A percentile compares a stretch with the other conserved stretches of the same genome.
Evolutionary conservation across 2,113 vertebrate genomes (phyloP).

Genomic region (Grammomys surdaster): DNA sequence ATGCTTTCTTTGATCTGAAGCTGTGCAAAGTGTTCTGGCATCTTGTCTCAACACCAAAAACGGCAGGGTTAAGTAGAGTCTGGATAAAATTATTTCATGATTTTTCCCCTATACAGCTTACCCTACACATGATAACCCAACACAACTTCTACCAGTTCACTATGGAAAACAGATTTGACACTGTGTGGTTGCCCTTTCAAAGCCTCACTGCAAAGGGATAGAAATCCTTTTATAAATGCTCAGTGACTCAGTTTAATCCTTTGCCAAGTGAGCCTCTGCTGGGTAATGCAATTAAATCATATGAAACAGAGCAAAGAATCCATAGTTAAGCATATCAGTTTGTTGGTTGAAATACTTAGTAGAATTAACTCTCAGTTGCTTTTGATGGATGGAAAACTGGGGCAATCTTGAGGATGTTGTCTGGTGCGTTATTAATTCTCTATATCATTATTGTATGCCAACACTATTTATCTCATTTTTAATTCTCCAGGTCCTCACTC

Average conservation of each 20-base stretch:
- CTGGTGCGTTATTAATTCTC: conserved; percentile 41
- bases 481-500: background rate
- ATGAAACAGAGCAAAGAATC: conserved; percentile 61
- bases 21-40: background rate
- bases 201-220: conserved; percentile 21
- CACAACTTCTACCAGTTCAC: background rate
- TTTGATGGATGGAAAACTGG: background rate
- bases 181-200: conserved; percentile 52
- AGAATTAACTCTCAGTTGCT: conserved; percentile 44
- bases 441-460: conserved; percentile 27
- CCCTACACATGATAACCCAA: background rate
- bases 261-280: conserved; percentile 33
- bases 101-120: background rate
- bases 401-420: background rate
- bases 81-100: background rate
- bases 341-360: conserved; percentile 42
- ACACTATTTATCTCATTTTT: conserved; percentile 18
- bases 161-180: background rate
- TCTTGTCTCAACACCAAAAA: conserved; percentile 9
- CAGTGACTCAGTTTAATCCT: conserved; percentile 1
- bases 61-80: background rate
- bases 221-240: conserved; percentile 55
- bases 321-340: conserved; percentile 30
- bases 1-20: conserved; percentile 41
- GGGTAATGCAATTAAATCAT: background rate